phyloP scores from a whole-genome alignment of 2,797 vertebrate genomes.

The Hypotaenidia okinawae region DNA sequence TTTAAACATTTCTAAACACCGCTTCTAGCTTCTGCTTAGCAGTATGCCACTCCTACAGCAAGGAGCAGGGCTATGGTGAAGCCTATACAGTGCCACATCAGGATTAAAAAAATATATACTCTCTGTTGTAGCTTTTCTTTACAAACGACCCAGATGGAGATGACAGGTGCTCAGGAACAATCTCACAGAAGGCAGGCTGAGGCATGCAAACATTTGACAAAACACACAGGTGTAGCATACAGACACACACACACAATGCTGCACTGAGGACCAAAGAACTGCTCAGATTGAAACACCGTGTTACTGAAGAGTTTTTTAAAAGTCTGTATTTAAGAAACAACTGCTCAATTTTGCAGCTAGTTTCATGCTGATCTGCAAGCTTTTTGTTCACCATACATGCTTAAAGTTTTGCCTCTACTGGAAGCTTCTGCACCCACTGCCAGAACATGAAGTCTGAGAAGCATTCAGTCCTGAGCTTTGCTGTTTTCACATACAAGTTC shows the following conservation, averaged over 20 bases:
- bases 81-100: neutral
- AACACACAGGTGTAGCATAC: neutral
- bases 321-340: neutral
- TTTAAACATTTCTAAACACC: neutral
- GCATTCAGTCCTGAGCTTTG: neutral
- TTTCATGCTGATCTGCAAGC: neutral
- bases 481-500: neutral
- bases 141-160: neutral
- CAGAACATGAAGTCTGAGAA: neutral
- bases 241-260: neutral
- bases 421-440: neutral
- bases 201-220: neutral
- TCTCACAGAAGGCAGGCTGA: neutral
- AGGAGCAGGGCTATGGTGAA: neutral
- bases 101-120: neutral
- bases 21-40: neutral
- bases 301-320: neutral
- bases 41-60: neutral
- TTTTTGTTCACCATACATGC: neutral
- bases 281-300: neutral
- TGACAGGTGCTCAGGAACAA: neutral
- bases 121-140: neutral
- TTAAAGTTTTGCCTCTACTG: neutral
- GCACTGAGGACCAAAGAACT: neutral
- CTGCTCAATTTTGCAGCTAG: neutral